phyloP scores from a whole-genome alignment of 2,888 invertebrate species.

The Drosophila anomalata region DNA sequence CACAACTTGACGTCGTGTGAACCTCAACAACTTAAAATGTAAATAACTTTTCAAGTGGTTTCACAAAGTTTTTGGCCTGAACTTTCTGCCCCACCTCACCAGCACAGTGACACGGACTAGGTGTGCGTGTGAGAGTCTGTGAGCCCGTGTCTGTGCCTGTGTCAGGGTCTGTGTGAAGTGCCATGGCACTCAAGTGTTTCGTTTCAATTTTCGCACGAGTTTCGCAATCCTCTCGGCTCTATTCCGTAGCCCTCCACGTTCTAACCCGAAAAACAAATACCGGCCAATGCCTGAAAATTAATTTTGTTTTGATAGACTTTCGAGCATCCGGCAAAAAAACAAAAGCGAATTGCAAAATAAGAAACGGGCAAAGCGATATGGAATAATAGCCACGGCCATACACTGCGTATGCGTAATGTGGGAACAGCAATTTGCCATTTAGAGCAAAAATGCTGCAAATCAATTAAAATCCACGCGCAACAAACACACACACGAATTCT shows the following conservation, averaged over 20 bases:
- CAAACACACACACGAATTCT: conserved; percentile 12
- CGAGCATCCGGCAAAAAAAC: conserved; percentile 50
- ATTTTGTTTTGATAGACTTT: conserved; percentile 78
- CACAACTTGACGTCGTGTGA: conserved; percentile 77
- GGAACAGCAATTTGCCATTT: conserved; percentile 45
- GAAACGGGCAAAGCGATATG: conserved; percentile 4
- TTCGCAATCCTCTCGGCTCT: conserved; percentile 31
- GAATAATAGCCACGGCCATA: conserved; percentile 31
- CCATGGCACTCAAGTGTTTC: conserved; percentile 72
- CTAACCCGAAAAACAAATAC: conserved; percentile 63
- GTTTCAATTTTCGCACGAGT: conserved; percentile 73
- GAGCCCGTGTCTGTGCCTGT: not conserved
- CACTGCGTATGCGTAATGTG: conserved; percentile 54
- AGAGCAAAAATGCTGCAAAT: conserved; percentile 48
- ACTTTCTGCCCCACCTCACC: conserved; percentile 42
- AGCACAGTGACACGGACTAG: conserved; percentile 9
- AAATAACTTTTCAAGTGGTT: conserved; percentile 79
- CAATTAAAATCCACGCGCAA: conserved; percentile 65
- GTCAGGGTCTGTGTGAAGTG: conserved; percentile 60
- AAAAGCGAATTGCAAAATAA: conserved; percentile 22
- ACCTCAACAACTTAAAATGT: conserved; percentile 80
- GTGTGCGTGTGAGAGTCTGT: conserved; percentile 30
- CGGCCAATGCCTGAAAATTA: conserved; percentile 70
- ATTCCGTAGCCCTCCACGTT: not conserved
- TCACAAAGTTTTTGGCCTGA: conserved; percentile 74